phyloP scores from a whole-genome alignment of 2,888 invertebrate genomes.

The Thyatira batis region DNA sequence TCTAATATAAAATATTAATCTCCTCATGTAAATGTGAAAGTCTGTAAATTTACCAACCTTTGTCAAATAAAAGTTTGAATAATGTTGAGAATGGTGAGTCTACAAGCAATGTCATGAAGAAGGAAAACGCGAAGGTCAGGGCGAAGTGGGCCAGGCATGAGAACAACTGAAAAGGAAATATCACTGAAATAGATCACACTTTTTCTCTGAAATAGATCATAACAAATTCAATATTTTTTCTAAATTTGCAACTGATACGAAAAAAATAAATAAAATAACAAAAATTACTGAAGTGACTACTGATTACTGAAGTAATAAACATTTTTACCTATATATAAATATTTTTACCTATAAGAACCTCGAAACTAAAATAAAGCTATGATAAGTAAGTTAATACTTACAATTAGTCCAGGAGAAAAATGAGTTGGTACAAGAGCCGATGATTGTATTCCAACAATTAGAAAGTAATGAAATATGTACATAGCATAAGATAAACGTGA shows the following conservation, averaged over 20 bases:
- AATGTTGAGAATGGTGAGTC: slow-evolving; percentile 38
- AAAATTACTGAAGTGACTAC: no score
- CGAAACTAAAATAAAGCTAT: neutral
- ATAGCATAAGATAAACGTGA: slow-evolving; percentile 80
- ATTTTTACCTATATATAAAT: neutral
- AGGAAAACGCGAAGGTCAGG: slow-evolving; percentile 22
- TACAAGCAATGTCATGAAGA: slow-evolving; percentile 26
- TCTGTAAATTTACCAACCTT: slow-evolving; percentile 12
- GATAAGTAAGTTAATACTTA: slow-evolving; percentile 21
- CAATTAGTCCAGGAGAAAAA: slow-evolving; percentile 33
- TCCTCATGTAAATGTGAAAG: no score
- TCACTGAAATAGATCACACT: no score
- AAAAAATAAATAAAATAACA: no score
- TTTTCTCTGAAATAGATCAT: no score
- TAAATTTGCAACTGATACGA: no score
- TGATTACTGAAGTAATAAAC: no score
- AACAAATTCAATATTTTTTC: no score
- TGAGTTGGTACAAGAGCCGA: slow-evolving; percentile 30
- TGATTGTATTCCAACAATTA: slow-evolving; percentile 38
- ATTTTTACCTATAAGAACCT: no score
- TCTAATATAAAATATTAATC: no score
- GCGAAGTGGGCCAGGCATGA: slow-evolving; percentile 26
- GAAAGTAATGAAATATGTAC: slow-evolving; percentile 72
- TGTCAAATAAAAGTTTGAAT: slow-evolving; percentile 25
- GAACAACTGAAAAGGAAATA: slow-evolving; percentile 30